Conservation (phyloP, 2,888 invertebrate genomes). For the Aphrophora alni region DNA sequence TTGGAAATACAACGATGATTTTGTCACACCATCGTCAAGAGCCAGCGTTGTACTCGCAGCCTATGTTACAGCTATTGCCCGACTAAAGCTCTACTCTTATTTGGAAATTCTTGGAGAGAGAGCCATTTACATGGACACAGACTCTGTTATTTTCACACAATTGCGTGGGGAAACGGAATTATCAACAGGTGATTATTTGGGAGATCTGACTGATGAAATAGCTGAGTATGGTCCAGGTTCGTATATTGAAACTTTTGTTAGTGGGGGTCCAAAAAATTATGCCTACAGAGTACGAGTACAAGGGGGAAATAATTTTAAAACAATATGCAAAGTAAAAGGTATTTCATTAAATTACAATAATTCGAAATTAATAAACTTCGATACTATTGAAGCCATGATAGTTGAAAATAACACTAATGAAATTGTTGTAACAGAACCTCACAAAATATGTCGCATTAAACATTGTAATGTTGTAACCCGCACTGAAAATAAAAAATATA, state of each 20-base stretch:
- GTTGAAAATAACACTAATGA: background rate
- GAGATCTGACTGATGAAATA: conserved; percentile 55
- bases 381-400: background rate
- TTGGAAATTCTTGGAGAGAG: conserved; percentile 52
- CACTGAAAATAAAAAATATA: background rate
- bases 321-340: conserved; percentile 10
- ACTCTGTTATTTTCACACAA: conserved; percentile 52
- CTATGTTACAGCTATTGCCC: conserved; percentile 54
- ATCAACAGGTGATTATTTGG: conserved; percentile 52
- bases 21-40: background rate
- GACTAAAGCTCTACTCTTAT: conserved; percentile 53
- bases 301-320: background rate
- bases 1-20: conserved; percentile 3
- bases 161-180: conserved; percentile 35
- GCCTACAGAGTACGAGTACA: conserved; percentile 48
- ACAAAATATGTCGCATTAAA: conserved; percentile 9
- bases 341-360: conserved; percentile 6
- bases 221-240: conserved; percentile 48
- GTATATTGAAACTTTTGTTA: conserved; percentile 54
- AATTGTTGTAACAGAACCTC: background rate
- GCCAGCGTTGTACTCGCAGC: conserved; percentile 54
- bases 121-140: conserved; percentile 56
- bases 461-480: background rate
- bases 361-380: background rate
- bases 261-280: conserved; percentile 55